Conservation (phyloP, 2,797 vertebrate genomes). For the Dromococcyx pavoninus region DNA sequence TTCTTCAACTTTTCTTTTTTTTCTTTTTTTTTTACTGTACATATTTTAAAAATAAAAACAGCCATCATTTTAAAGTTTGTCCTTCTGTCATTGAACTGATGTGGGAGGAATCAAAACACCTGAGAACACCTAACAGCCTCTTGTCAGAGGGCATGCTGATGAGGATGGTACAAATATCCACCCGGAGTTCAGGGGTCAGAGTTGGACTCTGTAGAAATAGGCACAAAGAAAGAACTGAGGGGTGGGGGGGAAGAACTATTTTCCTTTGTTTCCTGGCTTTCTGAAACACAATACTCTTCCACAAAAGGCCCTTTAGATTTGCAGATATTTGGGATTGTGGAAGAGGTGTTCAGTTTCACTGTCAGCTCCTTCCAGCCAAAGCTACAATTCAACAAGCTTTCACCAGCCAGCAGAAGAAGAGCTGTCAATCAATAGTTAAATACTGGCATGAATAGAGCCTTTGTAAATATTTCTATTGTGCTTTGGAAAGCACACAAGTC, state of each 20-base stretch:
- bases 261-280: neutral
- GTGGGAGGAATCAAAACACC: neutral
- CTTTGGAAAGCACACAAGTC: constrained; percentile 10
- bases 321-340: neutral
- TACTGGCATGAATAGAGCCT: constrained; percentile 29
- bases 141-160: neutral
- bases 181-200: neutral
- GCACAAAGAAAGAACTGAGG: neutral
- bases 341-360: constrained; percentile 17
- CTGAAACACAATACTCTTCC: neutral
- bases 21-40: neutral
- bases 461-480: constrained; percentile 40
- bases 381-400: neutral
- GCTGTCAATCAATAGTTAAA: constrained; percentile 21
- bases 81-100: neutral
- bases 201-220: neutral
- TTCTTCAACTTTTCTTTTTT: neutral
- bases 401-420: neutral
- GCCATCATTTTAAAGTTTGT: neutral
- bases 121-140: neutral
- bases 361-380: neutral
- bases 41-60: neutral
- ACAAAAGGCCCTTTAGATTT: neutral
- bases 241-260: neutral
- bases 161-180: neutral